Percentiles rank a stretch among this genome's conserved stretches.
phyloP scores from a whole-genome alignment of 2,797 vertebrate genomes.

The Tadarida brasiliensis region DNA sequence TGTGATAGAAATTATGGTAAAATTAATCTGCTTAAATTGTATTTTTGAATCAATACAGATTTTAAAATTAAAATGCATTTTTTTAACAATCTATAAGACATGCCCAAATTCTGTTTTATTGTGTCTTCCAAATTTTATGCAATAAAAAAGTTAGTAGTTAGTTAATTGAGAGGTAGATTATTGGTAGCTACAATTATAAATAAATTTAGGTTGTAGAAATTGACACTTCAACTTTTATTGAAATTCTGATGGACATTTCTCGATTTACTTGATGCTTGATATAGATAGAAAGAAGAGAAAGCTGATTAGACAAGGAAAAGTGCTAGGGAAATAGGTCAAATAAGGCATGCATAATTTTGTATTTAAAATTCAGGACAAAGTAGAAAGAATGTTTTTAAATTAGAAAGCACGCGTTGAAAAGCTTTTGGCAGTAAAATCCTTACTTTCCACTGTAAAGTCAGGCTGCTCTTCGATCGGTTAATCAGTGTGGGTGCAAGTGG shows the following conservation, averaged over 20 bases:
- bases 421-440: constrained; percentile 30
- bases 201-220: constrained; percentile 6
- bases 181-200: background rate
- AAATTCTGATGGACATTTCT: constrained; percentile 40
- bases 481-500: constrained; percentile 88
- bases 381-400: constrained; percentile 13
- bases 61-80: background rate
- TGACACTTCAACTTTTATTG: background rate
- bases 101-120: background rate
- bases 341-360: background rate
- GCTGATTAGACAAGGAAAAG: background rate
- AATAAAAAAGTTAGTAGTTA: constrained; percentile 27
- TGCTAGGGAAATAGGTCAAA: background rate
- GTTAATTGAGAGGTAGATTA: constrained; percentile 4
- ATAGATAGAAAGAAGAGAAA: constrained; percentile 7
- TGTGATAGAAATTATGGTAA: background rate
- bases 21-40: constrained; percentile 23
- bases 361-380: constrained; percentile 7
- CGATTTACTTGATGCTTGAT: background rate
- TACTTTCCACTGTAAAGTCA: constrained; percentile 91
- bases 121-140: constrained; percentile 13
- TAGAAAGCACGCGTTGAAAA: background rate
- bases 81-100: background rate
- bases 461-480: constrained; percentile 89
- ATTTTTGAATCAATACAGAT: constrained; percentile 4